Evolutionary conservation across 1,140 invertebrate genomes (phyloP).

Genomic region (Homalodisca vitripennis): DNA sequence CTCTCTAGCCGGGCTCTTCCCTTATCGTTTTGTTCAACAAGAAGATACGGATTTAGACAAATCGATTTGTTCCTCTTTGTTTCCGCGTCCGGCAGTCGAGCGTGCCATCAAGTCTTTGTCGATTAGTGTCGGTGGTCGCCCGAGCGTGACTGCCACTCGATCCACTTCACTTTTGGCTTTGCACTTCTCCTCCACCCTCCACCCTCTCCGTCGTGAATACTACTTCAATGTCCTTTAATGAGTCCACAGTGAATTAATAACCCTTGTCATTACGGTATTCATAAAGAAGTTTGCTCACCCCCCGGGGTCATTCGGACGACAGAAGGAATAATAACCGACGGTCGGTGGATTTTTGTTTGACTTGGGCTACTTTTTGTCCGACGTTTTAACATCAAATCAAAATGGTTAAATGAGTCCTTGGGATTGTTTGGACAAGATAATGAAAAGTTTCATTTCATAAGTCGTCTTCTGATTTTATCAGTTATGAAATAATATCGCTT

Average conservation of each 20-base stretch:
- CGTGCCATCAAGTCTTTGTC: slow-evolving; percentile 20
- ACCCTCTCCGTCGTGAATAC: not conserved
- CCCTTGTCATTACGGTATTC: slow-evolving; percentile 8
- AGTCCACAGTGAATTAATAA: not conserved
- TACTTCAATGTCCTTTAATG: too few species aligned
- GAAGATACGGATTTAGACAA: not conserved
- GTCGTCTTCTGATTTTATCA: too few species aligned
- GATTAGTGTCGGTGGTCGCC: slow-evolving; percentile 16
- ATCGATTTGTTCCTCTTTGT: slow-evolving; percentile 29
- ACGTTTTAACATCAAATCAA: too few species aligned
- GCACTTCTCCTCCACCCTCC: not conserved
- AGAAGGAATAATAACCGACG: too few species aligned
- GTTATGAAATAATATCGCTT: too few species aligned
- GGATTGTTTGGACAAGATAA: too few species aligned
- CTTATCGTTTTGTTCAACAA: slow-evolving; percentile 18
- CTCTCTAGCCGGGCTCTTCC: not conserved
- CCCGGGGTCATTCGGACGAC: too few species aligned
- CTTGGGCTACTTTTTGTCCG: too few species aligned
- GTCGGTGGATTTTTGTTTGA: too few species aligned
- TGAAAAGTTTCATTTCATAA: too few species aligned
- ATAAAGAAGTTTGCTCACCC: not conserved
- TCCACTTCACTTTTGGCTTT: slow-evolving; percentile 11
- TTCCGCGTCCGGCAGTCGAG: slow-evolving; percentile 12
- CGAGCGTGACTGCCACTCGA: not conserved
- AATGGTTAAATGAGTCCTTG: too few species aligned